These are phyloP conservation scores for Pelochelys cantorii DNA, from an alignment of 2,797 vertebrate genomes.

Conservation along the genomic window DNA sequence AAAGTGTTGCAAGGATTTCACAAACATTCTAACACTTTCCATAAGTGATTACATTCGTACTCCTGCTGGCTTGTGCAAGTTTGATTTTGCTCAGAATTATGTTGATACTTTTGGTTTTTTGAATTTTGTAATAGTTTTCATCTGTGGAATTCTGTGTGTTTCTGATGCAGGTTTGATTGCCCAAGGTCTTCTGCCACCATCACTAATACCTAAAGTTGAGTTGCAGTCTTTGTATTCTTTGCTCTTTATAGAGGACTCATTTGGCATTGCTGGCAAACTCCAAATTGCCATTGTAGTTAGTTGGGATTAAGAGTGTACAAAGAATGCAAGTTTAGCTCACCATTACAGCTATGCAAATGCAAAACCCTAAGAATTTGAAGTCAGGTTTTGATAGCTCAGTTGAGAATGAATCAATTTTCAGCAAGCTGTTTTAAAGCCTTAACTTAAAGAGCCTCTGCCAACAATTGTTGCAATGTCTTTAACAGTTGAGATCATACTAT, in stretches of 20 bases:
- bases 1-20: fast-evolving
- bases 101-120: neutral
- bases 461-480: fast-evolving
- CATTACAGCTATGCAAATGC: fast-evolving
- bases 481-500: neutral
- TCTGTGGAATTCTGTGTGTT: neutral
- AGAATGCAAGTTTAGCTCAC: no score
- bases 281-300: neutral
- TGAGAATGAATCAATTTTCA: neutral
- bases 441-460: neutral
- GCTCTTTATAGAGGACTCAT: neutral
- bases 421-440: neutral
- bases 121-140: no score
- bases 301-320: neutral
- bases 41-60: neutral
- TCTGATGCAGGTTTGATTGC: neutral
- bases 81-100: neutral
- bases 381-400: fast-evolving
- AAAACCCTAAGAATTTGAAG: neutral
- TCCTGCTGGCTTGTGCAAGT: neutral
- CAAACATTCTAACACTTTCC: neutral
- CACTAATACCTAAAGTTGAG: neutral
- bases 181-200: neutral
- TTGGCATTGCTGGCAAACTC: neutral
- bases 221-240: neutral